Evolutionary conservation across 2,113 vertebrate species (phyloP), one percentile per base, ranked within the genome.

Genomic region (Xenopus laevis): DNA sequence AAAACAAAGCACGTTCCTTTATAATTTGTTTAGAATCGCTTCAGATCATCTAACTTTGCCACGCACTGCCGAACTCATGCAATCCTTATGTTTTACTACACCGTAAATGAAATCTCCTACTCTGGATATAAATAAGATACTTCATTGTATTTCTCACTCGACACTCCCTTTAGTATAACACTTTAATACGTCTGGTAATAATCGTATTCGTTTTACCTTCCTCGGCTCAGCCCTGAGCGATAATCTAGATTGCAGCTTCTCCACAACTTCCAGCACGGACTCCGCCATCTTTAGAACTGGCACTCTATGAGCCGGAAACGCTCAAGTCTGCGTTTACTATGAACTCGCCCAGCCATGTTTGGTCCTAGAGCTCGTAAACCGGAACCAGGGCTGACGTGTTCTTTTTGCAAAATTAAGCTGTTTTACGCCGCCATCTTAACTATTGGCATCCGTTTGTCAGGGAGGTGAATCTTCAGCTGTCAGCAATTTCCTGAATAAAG

Each of bases 261-360:
- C 94, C 88, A 98, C 97, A 83, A 92, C 89, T 89, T 95, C 95
- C 83, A 96, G 88, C 87, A 96, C 90, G 85, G 94, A 94, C 85
- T 96, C 95, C 93, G 94, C 94, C 96, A 98, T 98, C 87, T 95
- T 96, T 93, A 94, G 85, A 92, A 91, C 90, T 96, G 94, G 92
- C 83, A 84, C 83, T 78, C n/a, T 84, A 82, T 86, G 80, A 77
- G 83, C 86, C 92, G 93, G 93, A 94, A 94, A 70, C 68, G 76
- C 86, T 87, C 86, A 86, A 86, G 74, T 62, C 16, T 50, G 55
- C 79, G 27, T 77, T 50, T 60, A 62, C 65, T 62, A 66, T 7
- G 30, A 55, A 18, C 11, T 53, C 21, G 13, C 5, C 33, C 21
- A 13, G 9, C 10, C 77, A 77, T 80, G 47, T 12, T 7, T 13